These are phyloP conservation scores for Oreotrochilus melanogaster DNA, from an alignment of 2,113 vertebrate species.

Conservation along the genomic window DNA sequence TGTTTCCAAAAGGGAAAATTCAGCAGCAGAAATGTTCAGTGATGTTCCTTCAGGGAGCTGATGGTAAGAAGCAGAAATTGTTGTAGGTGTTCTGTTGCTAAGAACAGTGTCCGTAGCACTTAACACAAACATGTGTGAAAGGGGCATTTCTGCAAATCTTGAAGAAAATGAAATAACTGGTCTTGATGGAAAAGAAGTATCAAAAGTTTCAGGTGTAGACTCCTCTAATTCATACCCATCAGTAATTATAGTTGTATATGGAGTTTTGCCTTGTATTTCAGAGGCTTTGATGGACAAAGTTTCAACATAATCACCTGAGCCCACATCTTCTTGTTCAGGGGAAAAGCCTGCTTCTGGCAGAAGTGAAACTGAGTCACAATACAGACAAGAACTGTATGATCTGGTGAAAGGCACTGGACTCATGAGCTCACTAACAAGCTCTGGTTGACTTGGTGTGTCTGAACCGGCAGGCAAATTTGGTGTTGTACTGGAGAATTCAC, in stretches of 20 bases:
- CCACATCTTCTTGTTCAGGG: conserved; percentile 84
- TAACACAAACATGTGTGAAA: not conserved
- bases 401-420: conserved; percentile 77
- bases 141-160: not conserved
- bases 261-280: conserved; percentile 72
- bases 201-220: conserved; percentile 80
- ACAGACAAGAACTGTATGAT: conserved; percentile 67
- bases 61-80: conserved; percentile 7
- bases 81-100: not conserved
- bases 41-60: not conserved
- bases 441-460: not conserved
- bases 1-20: not conserved
- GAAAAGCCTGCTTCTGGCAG: conserved; percentile 76
- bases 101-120: not conserved
- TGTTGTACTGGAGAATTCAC: not conserved
- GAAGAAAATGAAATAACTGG: conserved; percentile 82
- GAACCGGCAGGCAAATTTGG: conserved; percentile 43
- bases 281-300: conserved; percentile 78
- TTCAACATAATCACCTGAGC: conserved; percentile 88
- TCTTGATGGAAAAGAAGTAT: conserved; percentile 88
- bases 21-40: not conserved
- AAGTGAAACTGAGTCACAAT: conserved; percentile 75
- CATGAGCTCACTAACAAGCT: conserved; percentile 51
- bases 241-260: conserved; percentile 71
- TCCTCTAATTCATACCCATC: conserved; percentile 84